Conservation (phyloP, 2,888 invertebrate species). For the Pyrgus malvae region DNA sequence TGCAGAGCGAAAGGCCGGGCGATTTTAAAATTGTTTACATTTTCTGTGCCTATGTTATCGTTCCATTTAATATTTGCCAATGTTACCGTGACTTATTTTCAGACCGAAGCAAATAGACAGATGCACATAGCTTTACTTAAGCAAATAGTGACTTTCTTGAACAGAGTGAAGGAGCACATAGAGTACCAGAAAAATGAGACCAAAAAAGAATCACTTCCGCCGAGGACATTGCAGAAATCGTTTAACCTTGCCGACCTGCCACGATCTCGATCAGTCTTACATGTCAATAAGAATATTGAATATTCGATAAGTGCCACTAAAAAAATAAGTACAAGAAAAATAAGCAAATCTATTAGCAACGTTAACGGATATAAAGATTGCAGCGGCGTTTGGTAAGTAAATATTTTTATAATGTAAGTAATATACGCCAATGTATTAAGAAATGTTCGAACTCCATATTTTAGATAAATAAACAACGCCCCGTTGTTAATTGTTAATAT, state of each 20-base stretch:
- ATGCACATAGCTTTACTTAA: conserved; percentile 88
- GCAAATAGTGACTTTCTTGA: conserved; percentile 86
- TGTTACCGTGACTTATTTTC: conserved; percentile 49
- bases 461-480: no score
- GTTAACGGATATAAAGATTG: conserved; percentile 67
- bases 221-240: conserved; percentile 43
- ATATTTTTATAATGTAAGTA: neutral
- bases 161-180: conserved; percentile 85
- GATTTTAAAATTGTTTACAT: conserved; percentile 8
- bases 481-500: no score
- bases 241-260: conserved; percentile 61
- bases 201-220: conserved; percentile 42
- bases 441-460: no score
- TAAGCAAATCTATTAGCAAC: conserved; percentile 72
- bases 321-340: conserved; percentile 64
- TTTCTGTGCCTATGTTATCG: conserved; percentile 10
- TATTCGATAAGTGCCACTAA: conserved; percentile 53
- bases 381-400: conserved; percentile 56
- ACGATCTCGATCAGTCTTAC: conserved; percentile 65
- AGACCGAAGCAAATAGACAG: conserved; percentile 87
- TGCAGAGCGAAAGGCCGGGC: conserved; percentile 42
- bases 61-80: conserved; percentile 15
- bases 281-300: conserved; percentile 64
- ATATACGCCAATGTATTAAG: neutral
- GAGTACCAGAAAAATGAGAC: conserved; percentile 61